Percentiles rank a stretch among this genome's conserved stretches.
Conservation (phyloP, 2,113 vertebrate genomes). For the Glaucidium brasilianum region DNA sequence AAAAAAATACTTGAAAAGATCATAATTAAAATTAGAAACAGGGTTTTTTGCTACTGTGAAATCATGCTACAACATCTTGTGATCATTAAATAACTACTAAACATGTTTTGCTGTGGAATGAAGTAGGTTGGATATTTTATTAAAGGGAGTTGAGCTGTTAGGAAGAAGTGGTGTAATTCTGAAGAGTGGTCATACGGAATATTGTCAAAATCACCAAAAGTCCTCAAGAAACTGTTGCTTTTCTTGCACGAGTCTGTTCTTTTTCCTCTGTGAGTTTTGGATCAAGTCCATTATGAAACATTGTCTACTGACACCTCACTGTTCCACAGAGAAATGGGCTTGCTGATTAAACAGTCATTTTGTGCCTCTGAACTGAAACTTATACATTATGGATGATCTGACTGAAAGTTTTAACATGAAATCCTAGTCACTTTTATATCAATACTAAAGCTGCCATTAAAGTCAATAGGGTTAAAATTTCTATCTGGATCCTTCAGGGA, state of each 20-base stretch:
- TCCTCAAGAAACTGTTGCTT: neutral
- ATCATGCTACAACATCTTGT: neutral
- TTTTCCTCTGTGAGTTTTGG: neutral
- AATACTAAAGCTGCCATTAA: neutral
- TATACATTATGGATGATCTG: constrained; percentile 32
- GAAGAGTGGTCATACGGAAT: neutral
- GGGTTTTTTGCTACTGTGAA: neutral
- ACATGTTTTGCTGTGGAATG: neutral
- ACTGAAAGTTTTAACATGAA: constrained; percentile 10
- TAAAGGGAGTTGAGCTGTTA: neutral
- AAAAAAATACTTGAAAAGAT: neutral
- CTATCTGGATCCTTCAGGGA: neutral
- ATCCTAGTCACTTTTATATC: neutral
- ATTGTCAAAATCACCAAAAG: neutral
- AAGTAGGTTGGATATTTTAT: neutral
- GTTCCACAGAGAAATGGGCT: neutral
- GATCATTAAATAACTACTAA: neutral
- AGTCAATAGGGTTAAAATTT: neutral
- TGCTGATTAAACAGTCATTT: constrained; percentile 18
- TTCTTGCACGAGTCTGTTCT: neutral
- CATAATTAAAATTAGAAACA: neutral
- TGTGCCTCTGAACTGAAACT: constrained; percentile 2
- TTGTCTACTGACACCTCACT: neutral
- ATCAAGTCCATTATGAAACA: neutral
- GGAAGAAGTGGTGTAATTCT: neutral